Evolutionary conservation across 2,797 vertebrate genomes (phyloP).

Genomic region (Hypotaenidia philippensis): DNA sequence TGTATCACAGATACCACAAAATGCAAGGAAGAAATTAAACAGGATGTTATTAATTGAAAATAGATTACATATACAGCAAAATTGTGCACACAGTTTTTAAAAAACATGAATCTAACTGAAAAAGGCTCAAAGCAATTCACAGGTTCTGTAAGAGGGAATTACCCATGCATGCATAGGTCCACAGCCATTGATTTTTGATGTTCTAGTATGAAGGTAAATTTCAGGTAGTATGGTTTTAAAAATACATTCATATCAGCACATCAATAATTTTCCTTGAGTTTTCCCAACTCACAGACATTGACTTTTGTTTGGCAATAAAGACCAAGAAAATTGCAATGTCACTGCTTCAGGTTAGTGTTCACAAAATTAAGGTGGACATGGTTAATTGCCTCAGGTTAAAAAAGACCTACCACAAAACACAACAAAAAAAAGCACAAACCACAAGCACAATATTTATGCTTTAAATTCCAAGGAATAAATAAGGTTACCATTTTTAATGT

Average conservation of each 20-base stretch:
- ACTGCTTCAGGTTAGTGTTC: background rate
- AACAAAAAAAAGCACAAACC: background rate
- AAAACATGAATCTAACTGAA: background rate
- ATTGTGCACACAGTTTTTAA: background rate
- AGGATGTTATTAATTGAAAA: background rate
- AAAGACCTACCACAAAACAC: too few species aligned
- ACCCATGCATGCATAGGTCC: background rate
- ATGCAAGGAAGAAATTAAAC: background rate
- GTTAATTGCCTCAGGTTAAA: background rate
- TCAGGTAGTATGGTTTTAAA: background rate
- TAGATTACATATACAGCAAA: background rate
- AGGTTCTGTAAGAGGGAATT: background rate
- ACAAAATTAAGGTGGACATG: background rate
- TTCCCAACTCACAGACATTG: background rate
- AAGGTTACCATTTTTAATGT: conserved; percentile 86
- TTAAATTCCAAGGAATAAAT: background rate
- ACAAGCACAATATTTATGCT: accelerated
- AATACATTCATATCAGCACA: background rate
- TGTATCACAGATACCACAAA: background rate
- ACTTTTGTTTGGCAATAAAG: background rate
- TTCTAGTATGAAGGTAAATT: background rate
- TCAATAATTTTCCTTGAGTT: background rate
- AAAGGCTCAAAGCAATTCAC: background rate
- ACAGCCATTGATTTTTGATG: background rate
- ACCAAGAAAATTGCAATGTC: background rate